phyloP scores from a whole-genome alignment of 2,888 invertebrate genomes.

The Pseudococcus viburni region DNA sequence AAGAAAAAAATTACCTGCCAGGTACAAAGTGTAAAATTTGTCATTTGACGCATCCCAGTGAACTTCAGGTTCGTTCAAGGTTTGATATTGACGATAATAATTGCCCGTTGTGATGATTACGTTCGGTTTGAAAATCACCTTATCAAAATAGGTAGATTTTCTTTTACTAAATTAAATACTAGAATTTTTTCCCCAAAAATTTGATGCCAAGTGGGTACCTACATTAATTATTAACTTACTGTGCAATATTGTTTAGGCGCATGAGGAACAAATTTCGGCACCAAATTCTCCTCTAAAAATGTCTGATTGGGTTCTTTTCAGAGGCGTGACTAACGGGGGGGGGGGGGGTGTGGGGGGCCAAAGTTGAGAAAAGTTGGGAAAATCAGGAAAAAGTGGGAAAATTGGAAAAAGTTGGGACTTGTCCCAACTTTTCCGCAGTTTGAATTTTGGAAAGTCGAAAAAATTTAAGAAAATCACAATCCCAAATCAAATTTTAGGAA shows the following conservation, averaged over 20 bases:
- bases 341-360: too few relatives aligned
- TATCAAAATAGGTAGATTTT: too few relatives aligned
- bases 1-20: conserved; percentile 3
- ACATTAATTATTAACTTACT: neutral
- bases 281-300: neutral
- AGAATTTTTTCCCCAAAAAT: neutral
- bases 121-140: conserved; percentile 23
- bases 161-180: neutral
- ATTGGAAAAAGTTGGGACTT: too few relatives aligned
- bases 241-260: neutral
- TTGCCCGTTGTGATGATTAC: neutral
- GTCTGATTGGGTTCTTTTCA: neutral
- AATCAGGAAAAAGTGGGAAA: too few relatives aligned
- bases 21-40: conserved; percentile 32
- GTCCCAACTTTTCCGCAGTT: too few relatives aligned
- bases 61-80: neutral
- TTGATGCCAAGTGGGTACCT: neutral
- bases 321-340: too few relatives aligned
- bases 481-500: too few relatives aligned
- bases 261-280: neutral
- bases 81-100: conserved; percentile 1
- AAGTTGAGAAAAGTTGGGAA: too few relatives aligned
- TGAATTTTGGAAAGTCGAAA: too few relatives aligned
- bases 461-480: too few relatives aligned
- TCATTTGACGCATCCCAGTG: conserved; percentile 5